phyloP scores from a whole-genome alignment of 2,113 vertebrate species.

The Cheilinus undulatus region DNA sequence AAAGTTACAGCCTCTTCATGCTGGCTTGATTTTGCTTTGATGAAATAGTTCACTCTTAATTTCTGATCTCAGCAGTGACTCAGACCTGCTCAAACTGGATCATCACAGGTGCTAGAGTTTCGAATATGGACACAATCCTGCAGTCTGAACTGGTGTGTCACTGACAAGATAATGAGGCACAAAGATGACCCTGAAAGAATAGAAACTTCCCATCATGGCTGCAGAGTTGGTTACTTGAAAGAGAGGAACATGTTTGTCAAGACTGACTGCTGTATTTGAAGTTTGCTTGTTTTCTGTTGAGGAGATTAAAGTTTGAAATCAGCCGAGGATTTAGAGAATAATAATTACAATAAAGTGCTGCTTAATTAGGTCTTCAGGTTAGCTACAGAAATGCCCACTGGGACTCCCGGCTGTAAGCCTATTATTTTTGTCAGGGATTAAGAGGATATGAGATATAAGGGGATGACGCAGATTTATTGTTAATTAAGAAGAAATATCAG shows the following conservation, averaged over 20 bases:
- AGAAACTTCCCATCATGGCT: background rate
- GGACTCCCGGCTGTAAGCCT: background rate
- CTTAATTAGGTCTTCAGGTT: slow-evolving; percentile 11
- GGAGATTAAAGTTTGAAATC: slow-evolving; percentile 1
- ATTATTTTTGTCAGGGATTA: slow-evolving; percentile 2
- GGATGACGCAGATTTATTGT: background rate
- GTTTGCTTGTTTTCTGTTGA: background rate
- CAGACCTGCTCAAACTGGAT: background rate
- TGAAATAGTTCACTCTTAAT: background rate
- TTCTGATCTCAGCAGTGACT: background rate
- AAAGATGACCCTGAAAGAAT: background rate
- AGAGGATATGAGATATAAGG: background rate
- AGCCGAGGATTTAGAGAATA: background rate
- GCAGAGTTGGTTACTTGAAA: background rate
- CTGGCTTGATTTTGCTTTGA: background rate
- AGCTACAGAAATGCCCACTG: background rate
- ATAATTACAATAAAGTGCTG: slow-evolving; percentile 1
- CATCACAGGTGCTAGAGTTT: background rate
- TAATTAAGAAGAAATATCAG: no score
- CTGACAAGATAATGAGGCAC: background rate
- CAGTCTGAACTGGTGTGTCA: background rate
- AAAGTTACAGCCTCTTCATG: no score
- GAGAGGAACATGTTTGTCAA: background rate
- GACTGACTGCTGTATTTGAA: background rate
- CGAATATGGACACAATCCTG: background rate